These are phyloP conservation scores for Scaptomyza flava DNA, from an alignment of 2,888 invertebrate species.

Conservation along the genomic window DNA sequence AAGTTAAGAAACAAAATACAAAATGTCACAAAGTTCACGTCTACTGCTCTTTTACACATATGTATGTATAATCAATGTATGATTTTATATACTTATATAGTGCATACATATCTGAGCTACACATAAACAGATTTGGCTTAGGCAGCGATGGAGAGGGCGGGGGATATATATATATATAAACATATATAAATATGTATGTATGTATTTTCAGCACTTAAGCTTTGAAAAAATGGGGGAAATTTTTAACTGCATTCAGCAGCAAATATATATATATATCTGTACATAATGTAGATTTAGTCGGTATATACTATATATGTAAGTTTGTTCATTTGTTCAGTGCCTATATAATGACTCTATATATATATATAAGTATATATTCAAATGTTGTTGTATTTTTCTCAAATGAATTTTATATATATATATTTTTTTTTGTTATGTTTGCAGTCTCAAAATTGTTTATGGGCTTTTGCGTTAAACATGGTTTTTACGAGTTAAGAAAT, in stretches of 20 bases:
- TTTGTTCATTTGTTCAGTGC: conserved; percentile 52
- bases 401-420: background rate
- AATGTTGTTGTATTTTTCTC: conserved; percentile 1
- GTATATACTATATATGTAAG: conserved; percentile 27
- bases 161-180: conserved; percentile 12
- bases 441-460: conserved; percentile 79
- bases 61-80: conserved; percentile 2
- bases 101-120: conserved; percentile 35
- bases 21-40: conserved; percentile 51
- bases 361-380: background rate
- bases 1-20: conserved; percentile 73
- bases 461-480: conserved; percentile 52
- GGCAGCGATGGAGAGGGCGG: conserved; percentile 36
- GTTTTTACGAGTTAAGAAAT: conserved; percentile 23
- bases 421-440: conserved; percentile 47
- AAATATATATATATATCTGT: conserved; percentile 5
- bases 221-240: conserved; percentile 10
- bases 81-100: background rate
- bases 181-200: conserved; percentile 4
- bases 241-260: conserved; percentile 14
- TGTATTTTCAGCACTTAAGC: conserved; percentile 8
- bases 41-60: conserved; percentile 21
- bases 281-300: conserved; percentile 25
- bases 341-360: conserved; percentile 21
- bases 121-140: conserved; percentile 61